Base-by-base conservation (phyloP, 2,113 vertebrate species). In the Dasyornis broadbenti region DNA sequence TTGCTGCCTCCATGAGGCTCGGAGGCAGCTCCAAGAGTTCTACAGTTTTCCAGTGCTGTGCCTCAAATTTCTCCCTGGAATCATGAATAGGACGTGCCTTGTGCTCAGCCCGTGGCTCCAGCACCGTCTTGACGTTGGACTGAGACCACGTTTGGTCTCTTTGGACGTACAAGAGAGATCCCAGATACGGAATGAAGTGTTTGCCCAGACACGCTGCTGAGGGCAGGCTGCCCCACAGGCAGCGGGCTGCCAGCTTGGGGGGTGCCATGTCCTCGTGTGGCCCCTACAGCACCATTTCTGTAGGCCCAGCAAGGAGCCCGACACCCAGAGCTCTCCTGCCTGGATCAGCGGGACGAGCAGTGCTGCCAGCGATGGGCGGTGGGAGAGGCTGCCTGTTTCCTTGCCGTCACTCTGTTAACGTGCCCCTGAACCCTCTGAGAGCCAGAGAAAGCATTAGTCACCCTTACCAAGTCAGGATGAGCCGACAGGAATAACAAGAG, bases 381-480 rank as follows among this genome's bases (percentile, higher is more conserved):
- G 26, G 77, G 56, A 93, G 72, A 56, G 86, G 20, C 76, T 90
- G 80, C 68, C 37, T 39, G 10, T 78, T 94, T 72, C 79, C 50
- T 40, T 44, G 50, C 60, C 93, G 56, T 24, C 77, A 52, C 86
- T 91, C 86, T 89, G 72, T 49, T 95, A 81, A 92, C 69, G 27
- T 94, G 89, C 44, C 86, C 93, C 88, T 75, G 89, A 82, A 63
- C 24, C 72, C 47, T 85, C 66, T 31, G 1, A 10, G 79, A 78
- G 95, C 90, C 93, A 95, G 94, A 89, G 92, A 86, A 96, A 96
- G 88, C 88, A 93, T 95, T 93, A 93, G 93, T 93, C 95, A 95
- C 78, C 2, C 4, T 75, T 56, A 78, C 76, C 75, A 80, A 96
- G 75, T 39, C 85, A 53, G 94, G 95, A 96, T 83, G 92, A 96